These are phyloP conservation scores for Taenaris catops DNA, from an alignment of 2,888 invertebrate species.

Conservation along the genomic window DNA sequence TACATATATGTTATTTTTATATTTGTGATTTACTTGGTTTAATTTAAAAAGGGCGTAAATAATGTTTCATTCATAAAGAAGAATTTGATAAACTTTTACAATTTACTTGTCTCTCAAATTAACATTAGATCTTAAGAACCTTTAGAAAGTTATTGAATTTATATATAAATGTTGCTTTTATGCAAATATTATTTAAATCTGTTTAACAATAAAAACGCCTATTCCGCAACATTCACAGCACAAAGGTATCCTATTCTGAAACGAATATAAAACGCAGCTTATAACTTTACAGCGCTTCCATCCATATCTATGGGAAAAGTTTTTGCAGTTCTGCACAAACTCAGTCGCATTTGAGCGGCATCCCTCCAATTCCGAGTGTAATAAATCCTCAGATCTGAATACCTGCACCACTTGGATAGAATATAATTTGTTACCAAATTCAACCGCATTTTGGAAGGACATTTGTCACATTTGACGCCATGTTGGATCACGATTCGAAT, in stretches of 20 bases:
- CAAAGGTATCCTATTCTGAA: not conserved
- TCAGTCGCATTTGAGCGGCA: constrained; percentile 26
- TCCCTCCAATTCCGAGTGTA: constrained; percentile 34
- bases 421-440: constrained; percentile 32
- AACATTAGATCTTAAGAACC: no score
- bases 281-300: constrained; percentile 7
- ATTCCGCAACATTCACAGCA: no score
- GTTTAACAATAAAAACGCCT: no score
- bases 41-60: no score
- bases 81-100: no score
- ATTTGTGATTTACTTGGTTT: no score
- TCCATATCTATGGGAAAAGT: constrained; percentile 24
- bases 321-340: constrained; percentile 23
- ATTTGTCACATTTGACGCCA: constrained; percentile 28
- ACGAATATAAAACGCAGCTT: not conserved
- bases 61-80: no score
- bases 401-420: constrained; percentile 32
- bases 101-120: no score
- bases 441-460: constrained; percentile 25
- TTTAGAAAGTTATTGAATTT: no score
- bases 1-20: no score
- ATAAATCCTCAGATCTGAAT: constrained; percentile 41
- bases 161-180: no score
- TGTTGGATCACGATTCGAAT: constrained; percentile 26
- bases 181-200: no score